These are phyloP conservation scores for Dermatemys mawii DNA, from an alignment of 2,113 vertebrate species.

Conservation along the genomic window DNA sequence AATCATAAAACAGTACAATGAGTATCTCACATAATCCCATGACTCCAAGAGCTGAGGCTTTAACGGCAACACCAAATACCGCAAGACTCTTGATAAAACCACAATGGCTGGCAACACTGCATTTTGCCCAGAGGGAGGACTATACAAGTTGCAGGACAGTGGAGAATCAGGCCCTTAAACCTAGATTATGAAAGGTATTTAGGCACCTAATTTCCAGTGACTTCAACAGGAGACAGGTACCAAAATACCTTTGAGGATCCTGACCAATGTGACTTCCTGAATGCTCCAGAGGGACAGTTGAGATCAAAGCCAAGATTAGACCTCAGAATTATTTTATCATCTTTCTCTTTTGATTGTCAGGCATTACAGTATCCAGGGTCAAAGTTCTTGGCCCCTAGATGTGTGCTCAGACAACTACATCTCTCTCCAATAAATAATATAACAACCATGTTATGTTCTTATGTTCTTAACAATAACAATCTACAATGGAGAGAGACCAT, in stretches of 20 bases:
- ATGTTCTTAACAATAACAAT: not conserved
- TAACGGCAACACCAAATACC: not conserved
- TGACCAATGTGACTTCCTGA: not conserved
- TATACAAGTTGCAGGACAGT: not conserved
- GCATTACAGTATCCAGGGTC: not conserved
- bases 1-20: not conserved
- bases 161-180: not conserved
- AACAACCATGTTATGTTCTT: no score
- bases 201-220: not conserved
- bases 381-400: not conserved
- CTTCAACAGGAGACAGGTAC: not conserved
- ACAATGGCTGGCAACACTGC: not conserved
- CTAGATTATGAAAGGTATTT: not conserved
- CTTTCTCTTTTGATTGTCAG: not conserved
- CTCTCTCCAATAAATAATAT: not conserved
- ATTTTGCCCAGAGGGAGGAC: not conserved
- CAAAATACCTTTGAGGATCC: not conserved
- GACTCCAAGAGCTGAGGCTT: not conserved
- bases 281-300: not conserved
- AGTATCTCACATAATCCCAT: not conserved
- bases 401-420: not conserved
- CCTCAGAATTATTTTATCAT: not conserved
- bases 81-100: not conserved
- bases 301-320: not conserved
- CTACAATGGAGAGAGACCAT: not conserved